Evolutionary conservation across 2,888 invertebrate genomes (phyloP).

Genomic region (Lycocerus yunnanus): DNA sequence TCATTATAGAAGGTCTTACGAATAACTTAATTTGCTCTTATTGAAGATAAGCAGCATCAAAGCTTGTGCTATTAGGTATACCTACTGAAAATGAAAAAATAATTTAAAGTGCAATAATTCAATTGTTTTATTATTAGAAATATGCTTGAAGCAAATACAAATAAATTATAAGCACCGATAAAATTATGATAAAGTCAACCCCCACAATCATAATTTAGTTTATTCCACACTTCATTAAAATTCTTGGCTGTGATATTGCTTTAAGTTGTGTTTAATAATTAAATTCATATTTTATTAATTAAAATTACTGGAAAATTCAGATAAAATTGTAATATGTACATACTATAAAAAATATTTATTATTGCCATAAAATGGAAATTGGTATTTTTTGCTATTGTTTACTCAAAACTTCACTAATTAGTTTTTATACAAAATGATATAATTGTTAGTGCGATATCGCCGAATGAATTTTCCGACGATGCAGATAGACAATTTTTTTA

Average conservation of each 20-base stretch:
- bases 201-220: constrained; percentile 3
- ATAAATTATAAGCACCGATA: constrained; percentile 11
- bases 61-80: no score
- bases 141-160: neutral
- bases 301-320: neutral
- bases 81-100: neutral
- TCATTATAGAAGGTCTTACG: neutral
- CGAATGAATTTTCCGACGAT: neutral
- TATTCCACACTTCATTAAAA: constrained; percentile 10
- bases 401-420: neutral
- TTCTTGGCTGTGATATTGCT: neutral
- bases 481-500: neutral
- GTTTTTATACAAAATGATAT: neutral
- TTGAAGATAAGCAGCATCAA: no score
- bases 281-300: neutral
- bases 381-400: neutral
- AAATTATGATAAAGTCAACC: constrained; percentile 6
- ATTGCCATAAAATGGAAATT: neutral
- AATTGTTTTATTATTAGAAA: neutral
- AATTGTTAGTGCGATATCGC: neutral
- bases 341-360: neutral
- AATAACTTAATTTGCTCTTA: no score
- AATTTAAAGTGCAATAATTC: neutral
- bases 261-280: neutral
- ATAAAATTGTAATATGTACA: neutral